Conservation (phyloP, 2,888 invertebrate species). For the Spisula subtruncata region DNA sequence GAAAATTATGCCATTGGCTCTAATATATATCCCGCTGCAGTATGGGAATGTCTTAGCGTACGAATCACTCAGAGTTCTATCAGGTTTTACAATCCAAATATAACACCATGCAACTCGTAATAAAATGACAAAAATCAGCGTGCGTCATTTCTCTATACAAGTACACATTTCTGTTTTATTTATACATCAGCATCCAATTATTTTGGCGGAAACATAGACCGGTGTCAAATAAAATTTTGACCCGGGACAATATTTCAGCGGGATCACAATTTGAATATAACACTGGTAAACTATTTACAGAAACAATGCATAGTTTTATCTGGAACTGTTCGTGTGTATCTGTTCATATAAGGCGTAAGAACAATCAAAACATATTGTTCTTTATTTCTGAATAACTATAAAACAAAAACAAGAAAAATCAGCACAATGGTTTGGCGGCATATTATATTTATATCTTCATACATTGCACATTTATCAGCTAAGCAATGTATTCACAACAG, state of each 20-base stretch:
- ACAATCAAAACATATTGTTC: not conserved
- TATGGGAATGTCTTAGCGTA: no score
- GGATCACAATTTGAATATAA: no score
- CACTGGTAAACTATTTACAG: not conserved
- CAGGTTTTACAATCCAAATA: no score
- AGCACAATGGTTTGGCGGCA: not conserved
- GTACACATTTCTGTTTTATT: no score
- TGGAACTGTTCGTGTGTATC: not conserved
- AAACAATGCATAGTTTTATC: not conserved
- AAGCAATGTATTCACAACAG: not conserved
- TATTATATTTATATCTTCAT: not conserved
- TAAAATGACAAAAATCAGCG: not conserved
- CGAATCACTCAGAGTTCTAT: no score
- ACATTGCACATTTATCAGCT: not conserved
- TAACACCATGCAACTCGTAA: not conserved
- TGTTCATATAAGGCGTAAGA: not conserved
- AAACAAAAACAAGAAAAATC: not conserved
- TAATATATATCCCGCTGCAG: no score
- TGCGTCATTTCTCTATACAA: not conserved
- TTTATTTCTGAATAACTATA: constrained; percentile 12
- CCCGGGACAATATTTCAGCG: no score
- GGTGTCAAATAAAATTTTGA: no score
- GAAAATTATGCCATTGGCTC: not conserved
- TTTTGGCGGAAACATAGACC: not conserved
- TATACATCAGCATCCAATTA: no score